Conservation (phyloP, 2,888 invertebrate species). For the Aphodius granarius region DNA sequence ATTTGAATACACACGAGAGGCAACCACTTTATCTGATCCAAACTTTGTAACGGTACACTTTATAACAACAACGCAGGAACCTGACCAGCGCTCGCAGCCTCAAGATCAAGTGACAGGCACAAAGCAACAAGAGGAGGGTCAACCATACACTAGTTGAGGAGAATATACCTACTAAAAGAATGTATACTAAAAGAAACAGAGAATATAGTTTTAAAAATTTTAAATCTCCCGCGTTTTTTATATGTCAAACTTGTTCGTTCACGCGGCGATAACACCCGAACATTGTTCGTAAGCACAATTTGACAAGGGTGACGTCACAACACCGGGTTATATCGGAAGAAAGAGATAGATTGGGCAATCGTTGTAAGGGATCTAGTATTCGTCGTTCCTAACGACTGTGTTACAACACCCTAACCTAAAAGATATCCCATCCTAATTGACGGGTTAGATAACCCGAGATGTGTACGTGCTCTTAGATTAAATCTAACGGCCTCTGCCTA, state of each 20-base stretch:
- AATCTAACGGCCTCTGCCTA: background rate
- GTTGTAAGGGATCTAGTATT: background rate
- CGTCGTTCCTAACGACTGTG: background rate
- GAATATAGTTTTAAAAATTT: too few species aligned
- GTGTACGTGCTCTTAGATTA: background rate
- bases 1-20: background rate
- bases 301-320: too few species aligned
- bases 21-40: background rate
- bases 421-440: background rate
- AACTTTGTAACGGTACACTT: background rate
- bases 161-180: background rate
- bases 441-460: background rate
- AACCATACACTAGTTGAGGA: background rate
- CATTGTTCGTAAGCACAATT: too few species aligned
- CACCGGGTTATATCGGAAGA: too few species aligned
- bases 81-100: background rate
- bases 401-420: background rate
- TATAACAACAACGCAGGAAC: background rate
- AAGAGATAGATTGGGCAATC: too few species aligned
- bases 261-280: too few species aligned
- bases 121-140: background rate
- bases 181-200: too few species aligned
- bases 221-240: too few species aligned
- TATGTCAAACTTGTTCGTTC: too few species aligned
- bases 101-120: background rate